Evolutionary conservation across 35 echinoderm and acorn worm genomes (phyloP), one percentile per base, ranked within the genome.

Genomic region (Hemicentrotus pulcherrimus): DNA sequence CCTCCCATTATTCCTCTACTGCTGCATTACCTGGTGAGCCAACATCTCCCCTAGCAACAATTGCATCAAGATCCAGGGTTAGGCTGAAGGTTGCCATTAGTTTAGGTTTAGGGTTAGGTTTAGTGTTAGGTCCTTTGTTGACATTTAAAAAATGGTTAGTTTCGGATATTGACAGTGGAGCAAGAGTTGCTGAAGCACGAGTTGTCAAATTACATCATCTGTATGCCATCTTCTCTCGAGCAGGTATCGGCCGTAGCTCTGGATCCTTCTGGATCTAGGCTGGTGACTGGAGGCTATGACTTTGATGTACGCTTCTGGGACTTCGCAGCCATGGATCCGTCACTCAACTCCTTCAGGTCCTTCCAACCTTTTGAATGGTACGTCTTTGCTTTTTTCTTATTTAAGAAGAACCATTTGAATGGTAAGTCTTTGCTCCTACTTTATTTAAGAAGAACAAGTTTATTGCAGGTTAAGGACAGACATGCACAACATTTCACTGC

Each of bases 291-390:
- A 18, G 91, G 97, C 46, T 97, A 95, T 94, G 98, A 99, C 92
- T 99, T 95, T 91, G 97, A 99, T 94, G 95, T 99, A 31, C 97
- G 97, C 32, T 97, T 99, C 71, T 99, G 98, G 98, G 98, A 99
- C 70, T 99, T 99, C 96, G 98, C 97, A 33, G 98, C 97, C 32
- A 99, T 99, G 98, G 98, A 99, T 94, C 87, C 96, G n/a, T 97
- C 98, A 18, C 71, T 99, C 8, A 96, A 97, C 28, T 99, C 98
- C 46, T 99, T 99, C 91, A 94, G 98, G 59, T 96, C 97, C 46
- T 95, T 99, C 46, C 97, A 97, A 87, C 98, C 97, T 12, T 98
- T 96, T 91, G 95, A 96, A 98, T 95, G 95, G 97, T 97, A 96
- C 28, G 48, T 46, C 31, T 24, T 15, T 94, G 2, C 22, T 41